Evolutionary conservation across 1,140 invertebrate species (phyloP), one percentile per base, ranked within the genome.

Genomic region (Drosophila aff.): DNA sequence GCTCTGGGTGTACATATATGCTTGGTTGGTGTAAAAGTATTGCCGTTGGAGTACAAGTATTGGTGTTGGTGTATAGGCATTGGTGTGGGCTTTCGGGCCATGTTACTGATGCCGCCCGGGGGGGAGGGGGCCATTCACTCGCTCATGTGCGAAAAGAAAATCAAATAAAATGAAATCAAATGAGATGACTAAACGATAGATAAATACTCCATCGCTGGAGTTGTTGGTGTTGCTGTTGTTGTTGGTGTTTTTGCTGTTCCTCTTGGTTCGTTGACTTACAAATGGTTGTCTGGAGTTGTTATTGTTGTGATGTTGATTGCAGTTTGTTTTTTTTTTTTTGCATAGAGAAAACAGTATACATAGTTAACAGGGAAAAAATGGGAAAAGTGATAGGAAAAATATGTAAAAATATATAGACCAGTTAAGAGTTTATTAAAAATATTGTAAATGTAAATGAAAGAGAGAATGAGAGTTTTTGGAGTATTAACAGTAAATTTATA

Each of bases 181-280:
- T 50, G 26, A 50, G 60, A 75, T 75, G 76, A 68, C 67, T 81
- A 76, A 71, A 76, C 74, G 73, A 76, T 77, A 77, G 72, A 76
- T 67, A 77, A 76, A 77, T 60, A 67, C 62, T 52, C 72, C 31
- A 31, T 21, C 28, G 66, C 28, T 68, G 62, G 10, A 46, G 61
- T 47, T 47, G 49, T 38, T 40, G 49, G 43, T 57, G 62, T 55
- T 71, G 41, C 2, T 36, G 47, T 15, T 68, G 64, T 31, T 73
- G 44, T 40, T 28, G 13, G 23, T 23, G 23, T 23, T 23, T 23
- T n/a, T 36, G 50, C 59, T 63, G 55, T 65, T 60, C 44, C 69
- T 55, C 62, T 83, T 76, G 82, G 82, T 86, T 86, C 80, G 72
- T 86, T 86, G 82, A 86, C 82, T 86, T 77, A 86, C 83, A 86